Evolutionary conservation across 2,113 vertebrate species (phyloP), one percentile per base, ranked within the genome.

Genomic region (Ursus arctos): DNA sequence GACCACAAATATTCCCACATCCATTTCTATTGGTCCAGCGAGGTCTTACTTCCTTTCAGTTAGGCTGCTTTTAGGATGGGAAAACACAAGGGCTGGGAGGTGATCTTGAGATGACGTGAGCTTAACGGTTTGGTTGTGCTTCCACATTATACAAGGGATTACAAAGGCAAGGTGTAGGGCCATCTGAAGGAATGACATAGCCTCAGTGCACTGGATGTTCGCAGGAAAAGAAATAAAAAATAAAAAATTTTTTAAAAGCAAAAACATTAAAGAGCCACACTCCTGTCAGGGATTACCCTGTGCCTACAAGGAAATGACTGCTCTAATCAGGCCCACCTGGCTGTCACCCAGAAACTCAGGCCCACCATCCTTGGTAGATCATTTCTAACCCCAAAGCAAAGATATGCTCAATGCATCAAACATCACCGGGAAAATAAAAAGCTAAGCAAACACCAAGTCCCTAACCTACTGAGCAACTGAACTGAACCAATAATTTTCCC

Each of bases 11-110:
- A 61, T 7, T 40, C 28, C 71, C 83, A 57, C 7, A 24, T 8
- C 40, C 57, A 26, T 14, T 69, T 49, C 77, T 55, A 28, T 3
- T 47, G 57, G 33, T 61, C 81, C 77, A 84, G 69, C 19, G 2
- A 1, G 31, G 49, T 26, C 15, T 24, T 24, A 63, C n/a, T 74
- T 24, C 82, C 40, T 92, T 92, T 91, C 14, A 40, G 92, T 86
- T 31, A 31, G n/a, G 96, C 94, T 89, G 89, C 94, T 82, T 69
- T 95, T n/a, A 74, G 43, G 43, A 72, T 57, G 21, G 94, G 49
- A 55, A 93, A 47, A 85, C 9, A 69, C n/a, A 96, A 63, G 31
- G 49, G 67, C 67, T 18, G 47, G 55, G 83, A 63, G 24, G 28
- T 1, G 12, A 33, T 79, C 65, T 63, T 40, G 47, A 72, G 63